phyloP scores from a whole-genome alignment of 2,113 vertebrate genomes.

The Machaerirhynchus nigripectus region DNA sequence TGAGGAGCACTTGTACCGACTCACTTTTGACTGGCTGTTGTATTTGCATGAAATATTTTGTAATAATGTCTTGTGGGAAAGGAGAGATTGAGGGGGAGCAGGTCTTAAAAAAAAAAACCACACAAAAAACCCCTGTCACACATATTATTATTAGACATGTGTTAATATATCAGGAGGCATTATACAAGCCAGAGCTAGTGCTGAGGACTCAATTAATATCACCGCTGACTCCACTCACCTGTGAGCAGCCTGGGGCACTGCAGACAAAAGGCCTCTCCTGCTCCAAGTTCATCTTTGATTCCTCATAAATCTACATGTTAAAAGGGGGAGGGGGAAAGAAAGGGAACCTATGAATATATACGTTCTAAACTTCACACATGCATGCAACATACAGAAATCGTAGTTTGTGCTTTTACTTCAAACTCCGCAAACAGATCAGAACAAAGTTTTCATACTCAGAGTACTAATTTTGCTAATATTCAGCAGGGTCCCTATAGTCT shows the following conservation, averaged over 20 bases:
- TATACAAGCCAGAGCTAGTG: slow-evolving; percentile 33
- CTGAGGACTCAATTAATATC: slow-evolving; percentile 58
- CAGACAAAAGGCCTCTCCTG: slow-evolving; percentile 98
- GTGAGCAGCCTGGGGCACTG: slow-evolving; percentile 97
- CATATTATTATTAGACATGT: not conserved
- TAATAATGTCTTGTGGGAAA: not conserved
- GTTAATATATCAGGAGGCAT: slow-evolving; percentile 13
- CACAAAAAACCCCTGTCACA: not conserved
- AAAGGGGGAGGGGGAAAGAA: slow-evolving; percentile 57
- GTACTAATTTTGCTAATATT: not conserved
- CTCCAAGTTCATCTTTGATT: slow-evolving; percentile 99
- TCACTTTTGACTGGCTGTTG: not conserved
- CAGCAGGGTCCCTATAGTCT: not conserved
- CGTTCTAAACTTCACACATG: slow-evolving; percentile 38
- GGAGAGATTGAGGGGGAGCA: not conserved
- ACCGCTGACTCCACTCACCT: slow-evolving; percentile 84
- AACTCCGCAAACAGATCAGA: not conserved
- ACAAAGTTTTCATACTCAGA: not conserved
- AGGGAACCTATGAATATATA: slow-evolving; percentile 70
- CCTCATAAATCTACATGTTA: slow-evolving; percentile 91
- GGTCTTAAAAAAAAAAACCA: not conserved
- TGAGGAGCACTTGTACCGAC: not conserved
- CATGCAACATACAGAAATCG: not conserved
- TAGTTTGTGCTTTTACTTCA: not conserved
- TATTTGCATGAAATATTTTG: not conserved